Evolutionary conservation across 1,140 invertebrate genomes (phyloP), one percentile per base, ranked within the genome.

Genomic region (Spodoptera litura): DNA sequence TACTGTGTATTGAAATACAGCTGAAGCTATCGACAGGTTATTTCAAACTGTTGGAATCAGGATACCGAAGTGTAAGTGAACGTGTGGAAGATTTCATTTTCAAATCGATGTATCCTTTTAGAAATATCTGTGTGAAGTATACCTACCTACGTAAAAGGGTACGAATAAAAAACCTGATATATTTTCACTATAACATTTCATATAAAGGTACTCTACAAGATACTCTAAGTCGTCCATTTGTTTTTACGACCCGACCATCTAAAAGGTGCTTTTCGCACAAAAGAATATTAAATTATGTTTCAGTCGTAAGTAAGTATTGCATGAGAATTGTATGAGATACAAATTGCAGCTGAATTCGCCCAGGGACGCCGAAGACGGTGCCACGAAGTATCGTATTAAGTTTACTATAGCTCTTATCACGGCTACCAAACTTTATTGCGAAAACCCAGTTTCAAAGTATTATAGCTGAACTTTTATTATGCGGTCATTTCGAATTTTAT

Each of bases 371-470:
- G 12, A 27, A 44, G 56, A 25, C n/a, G 56, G 35, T n/a, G 58
- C 71, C 55, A 74, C 71, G 61, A 61, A 70, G 66, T 52, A 71
- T 53, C 38, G 38, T n/a, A 70, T 70, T 56, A 35, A 78, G 55
- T 70, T 71, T 61, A 71, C 64, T 78, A 35, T 71, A 61, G 11
- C 76, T 61, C 56, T 74, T 74, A 74, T 74, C 71, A 61, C 71
- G 44, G 55, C 15, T 78, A 51, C 52, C 56, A 59, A 71, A 68
- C 15, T 74, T 78, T 78, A 78, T 78, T 58, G 44, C 76, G 38
- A 78, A 62, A 71, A 78, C 38, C 76, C 44, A 78, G 64, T 78
- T 75, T 66, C 58, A 13, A 79, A 74, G 58, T 72, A 76, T 71
- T 74, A 80, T 70, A 51, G 38, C 51, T 76, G 55, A 74, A 74